Evolutionary conservation across 2,888 invertebrate genomes (phyloP).

Genomic region (Phyllotreta striolata): DNA sequence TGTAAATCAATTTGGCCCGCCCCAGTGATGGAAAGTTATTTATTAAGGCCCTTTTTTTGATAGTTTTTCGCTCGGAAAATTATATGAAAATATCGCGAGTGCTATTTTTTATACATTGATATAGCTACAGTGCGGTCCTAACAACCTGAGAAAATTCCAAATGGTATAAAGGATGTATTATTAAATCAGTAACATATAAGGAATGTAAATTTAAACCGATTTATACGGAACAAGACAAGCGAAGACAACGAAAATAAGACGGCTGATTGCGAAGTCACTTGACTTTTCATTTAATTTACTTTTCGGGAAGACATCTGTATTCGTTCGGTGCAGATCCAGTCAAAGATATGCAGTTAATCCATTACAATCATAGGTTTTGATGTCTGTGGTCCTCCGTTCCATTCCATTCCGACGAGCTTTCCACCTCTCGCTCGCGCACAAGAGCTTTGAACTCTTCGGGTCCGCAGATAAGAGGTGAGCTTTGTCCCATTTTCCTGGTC

Average conservation of each 20-base stretch:
- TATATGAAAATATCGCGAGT: too few species aligned
- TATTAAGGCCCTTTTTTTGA: conserved; percentile 19
- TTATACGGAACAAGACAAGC: neutral
- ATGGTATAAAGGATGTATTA: too few species aligned
- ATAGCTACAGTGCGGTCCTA: too few species aligned
- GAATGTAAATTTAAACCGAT: conserved; percentile 13
- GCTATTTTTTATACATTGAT: too few species aligned
- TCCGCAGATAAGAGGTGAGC: conserved; percentile 46
- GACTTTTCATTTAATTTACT: conserved; percentile 44
- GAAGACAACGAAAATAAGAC: conserved; percentile 24
- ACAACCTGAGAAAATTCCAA: too few species aligned
- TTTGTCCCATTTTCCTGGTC: conserved; percentile 43
- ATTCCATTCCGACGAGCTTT: conserved; percentile 3
- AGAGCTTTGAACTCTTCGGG: conserved; percentile 46
- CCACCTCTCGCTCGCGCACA: conserved; percentile 17
- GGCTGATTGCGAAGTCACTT: conserved; percentile 43
- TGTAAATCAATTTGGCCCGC: conserved; percentile 25
- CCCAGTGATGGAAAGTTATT: conserved; percentile 18
- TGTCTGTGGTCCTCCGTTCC: conserved; percentile 30
- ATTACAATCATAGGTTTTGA: conserved; percentile 49
- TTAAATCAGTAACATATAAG: neutral
- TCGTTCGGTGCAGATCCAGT: conserved; percentile 43
- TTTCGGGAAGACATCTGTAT: conserved; percentile 41
- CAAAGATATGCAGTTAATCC: conserved; percentile 51
- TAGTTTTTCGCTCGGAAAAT: too few species aligned